Evolutionary conservation across 64 coral and sea anemone genomes (phyloP).

Genomic region (Dendrophyllia cribrosa): DNA sequence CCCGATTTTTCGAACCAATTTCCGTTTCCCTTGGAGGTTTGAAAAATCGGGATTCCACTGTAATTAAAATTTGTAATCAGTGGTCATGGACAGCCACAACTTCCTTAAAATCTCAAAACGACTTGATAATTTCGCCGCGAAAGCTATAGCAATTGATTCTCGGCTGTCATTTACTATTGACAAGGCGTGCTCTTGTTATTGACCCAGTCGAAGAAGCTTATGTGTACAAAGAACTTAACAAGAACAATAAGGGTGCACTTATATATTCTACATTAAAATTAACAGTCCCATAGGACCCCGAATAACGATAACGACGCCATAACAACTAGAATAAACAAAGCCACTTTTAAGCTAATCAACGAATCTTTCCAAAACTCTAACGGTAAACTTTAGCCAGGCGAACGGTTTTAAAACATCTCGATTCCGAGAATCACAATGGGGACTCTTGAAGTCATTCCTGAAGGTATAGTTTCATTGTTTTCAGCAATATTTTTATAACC

Average conservation of each 20-base stretch:
- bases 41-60: too few species aligned
- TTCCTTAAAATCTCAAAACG: too few species aligned
- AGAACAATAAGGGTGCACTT: conserved; percentile 3
- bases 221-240: conserved; percentile 31
- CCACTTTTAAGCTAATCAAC: conserved; percentile 27
- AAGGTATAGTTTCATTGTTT: conserved; percentile 17
- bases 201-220: neutral
- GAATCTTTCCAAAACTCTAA: neutral
- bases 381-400: neutral
- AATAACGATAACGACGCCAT: conserved; percentile 31
- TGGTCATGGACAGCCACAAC: too few species aligned
- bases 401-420: too few species aligned
- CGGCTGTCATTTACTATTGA: neutral
- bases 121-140: too few species aligned
- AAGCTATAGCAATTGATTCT: neutral
- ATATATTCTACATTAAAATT: neutral
- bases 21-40: too few species aligned
- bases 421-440: neutral
- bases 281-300: conserved; percentile 35
- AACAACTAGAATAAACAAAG: conserved; percentile 52
- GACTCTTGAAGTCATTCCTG: conserved; percentile 41
- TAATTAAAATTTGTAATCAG: too few species aligned
- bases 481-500: neutral
- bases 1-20: too few species aligned
- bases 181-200: neutral